Evolutionary conservation across 37 sponge, comb jelly and placozoan genomes (phyloP).

Genomic region (Aplysina aerophoba): DNA sequence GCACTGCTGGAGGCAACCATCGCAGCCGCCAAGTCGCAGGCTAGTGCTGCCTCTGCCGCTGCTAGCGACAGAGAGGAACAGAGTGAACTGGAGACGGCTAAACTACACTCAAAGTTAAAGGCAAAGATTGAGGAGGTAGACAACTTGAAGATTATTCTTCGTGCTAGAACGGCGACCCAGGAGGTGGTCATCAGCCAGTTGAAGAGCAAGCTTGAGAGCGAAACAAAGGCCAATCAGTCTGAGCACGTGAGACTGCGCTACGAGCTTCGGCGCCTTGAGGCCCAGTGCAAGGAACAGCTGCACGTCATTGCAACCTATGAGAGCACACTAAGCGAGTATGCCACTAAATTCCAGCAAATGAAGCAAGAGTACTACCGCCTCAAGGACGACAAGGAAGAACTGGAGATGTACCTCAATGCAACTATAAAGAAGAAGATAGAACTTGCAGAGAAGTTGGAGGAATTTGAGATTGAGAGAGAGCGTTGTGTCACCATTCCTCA

Average conservation of each 20-base stretch:
- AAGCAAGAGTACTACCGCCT: slow-evolving; percentile 56
- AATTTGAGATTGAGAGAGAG: slow-evolving; percentile 78
- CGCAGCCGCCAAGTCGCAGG: not conserved
- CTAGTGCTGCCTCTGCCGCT: not conserved
- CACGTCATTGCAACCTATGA: not conserved
- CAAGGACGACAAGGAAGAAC: slow-evolving; percentile 55
- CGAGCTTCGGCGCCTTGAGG: slow-evolving; percentile 34
- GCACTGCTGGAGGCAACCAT: slow-evolving; percentile 47
- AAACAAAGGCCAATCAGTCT: slow-evolving; percentile 56
- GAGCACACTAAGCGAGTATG: not conserved
- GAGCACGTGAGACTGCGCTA: slow-evolving; percentile 59
- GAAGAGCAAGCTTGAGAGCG: slow-evolving; percentile 71
- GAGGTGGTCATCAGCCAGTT: slow-evolving; percentile 74
- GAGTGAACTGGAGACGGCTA: slow-evolving; percentile 44
- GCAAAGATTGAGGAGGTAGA: slow-evolving; percentile 66
- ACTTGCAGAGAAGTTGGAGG: slow-evolving; percentile 67
- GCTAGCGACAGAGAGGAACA: slow-evolving; percentile 7
- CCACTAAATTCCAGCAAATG: slow-evolving; percentile 56
- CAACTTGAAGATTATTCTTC: slow-evolving; percentile 74
- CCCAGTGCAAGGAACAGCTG: not conserved
- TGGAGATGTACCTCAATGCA: slow-evolving; percentile 55
- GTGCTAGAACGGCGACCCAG: slow-evolving; percentile 64
- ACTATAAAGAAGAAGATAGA: slow-evolving; percentile 81
- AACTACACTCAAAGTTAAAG: slow-evolving; percentile 49
- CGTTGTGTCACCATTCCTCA: slow-evolving; percentile 57